Evolutionary conservation across 2,888 invertebrate genomes (phyloP).

Genomic region (Dolichomitus sp.): DNA sequence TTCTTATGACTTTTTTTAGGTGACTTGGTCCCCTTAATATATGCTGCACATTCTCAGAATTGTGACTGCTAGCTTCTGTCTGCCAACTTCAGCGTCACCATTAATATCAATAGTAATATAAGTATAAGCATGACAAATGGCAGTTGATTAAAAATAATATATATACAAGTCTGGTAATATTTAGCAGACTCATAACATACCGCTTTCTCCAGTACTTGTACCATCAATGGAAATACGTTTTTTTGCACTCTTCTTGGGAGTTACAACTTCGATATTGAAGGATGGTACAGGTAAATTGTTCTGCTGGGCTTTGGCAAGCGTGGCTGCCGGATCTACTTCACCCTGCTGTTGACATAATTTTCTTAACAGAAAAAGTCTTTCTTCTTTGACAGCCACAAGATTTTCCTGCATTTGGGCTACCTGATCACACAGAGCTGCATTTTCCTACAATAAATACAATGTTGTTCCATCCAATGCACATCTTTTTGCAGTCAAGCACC

Average conservation of each 20-base stretch:
- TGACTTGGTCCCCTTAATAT: too few relatives aligned
- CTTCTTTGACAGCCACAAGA: slow-evolving; percentile 93
- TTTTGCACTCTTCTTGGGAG: slow-evolving; percentile 80
- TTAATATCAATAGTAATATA: too few relatives aligned
- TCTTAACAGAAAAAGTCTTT: slow-evolving; percentile 92
- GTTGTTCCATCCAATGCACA: background rate
- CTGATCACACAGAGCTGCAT: slow-evolving; percentile 95
- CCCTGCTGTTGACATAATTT: slow-evolving; percentile 90
- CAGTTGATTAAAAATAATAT: too few relatives aligned
- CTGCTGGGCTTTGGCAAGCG: slow-evolving; percentile 76
- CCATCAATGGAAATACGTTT: slow-evolving; percentile 79
- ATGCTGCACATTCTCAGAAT: too few relatives aligned
- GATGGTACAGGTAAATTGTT: slow-evolving; percentile 74
- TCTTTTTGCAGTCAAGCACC: background rate
- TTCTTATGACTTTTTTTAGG: too few relatives aligned
- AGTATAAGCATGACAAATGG: too few relatives aligned
- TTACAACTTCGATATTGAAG: slow-evolving; percentile 75
- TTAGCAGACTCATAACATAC: background rate
- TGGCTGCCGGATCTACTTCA: slow-evolving; percentile 78
- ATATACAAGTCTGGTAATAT: too few relatives aligned
- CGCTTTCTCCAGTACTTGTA: slow-evolving; percentile 62
- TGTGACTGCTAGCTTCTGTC: too few relatives aligned
- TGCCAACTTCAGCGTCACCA: too few relatives aligned
- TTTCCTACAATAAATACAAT: slow-evolving; percentile 89
- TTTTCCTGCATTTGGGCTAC: slow-evolving; percentile 94